Evolutionary conservation across 1,140 invertebrate species (phyloP).

Genomic region (Lordiphosa collinella): DNA sequence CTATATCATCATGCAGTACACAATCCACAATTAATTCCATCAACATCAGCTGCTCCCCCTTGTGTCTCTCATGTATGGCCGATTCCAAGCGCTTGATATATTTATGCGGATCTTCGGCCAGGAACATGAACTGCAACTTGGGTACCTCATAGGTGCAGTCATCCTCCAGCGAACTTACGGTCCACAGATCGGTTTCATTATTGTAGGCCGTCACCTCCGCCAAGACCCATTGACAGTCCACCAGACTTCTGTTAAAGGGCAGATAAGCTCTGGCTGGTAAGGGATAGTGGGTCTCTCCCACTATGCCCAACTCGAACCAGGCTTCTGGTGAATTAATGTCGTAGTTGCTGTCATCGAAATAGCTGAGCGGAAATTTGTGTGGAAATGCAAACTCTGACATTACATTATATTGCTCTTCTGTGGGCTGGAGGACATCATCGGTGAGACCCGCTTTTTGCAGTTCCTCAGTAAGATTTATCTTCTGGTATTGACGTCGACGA

Average conservation of each 20-base stretch:
- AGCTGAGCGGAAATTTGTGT: constrained; percentile 70
- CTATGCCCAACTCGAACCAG: constrained; percentile 64
- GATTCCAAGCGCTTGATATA: constrained; percentile 57
- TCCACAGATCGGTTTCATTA: constrained; percentile 43
- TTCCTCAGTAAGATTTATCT: constrained; percentile 51
- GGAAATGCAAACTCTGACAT: constrained; percentile 66
- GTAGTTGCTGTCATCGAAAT: constrained; percentile 66
- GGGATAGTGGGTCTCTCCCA: constrained; percentile 52
- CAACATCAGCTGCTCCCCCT: constrained; percentile 58
- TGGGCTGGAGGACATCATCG: constrained; percentile 53
- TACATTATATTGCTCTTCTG: constrained; percentile 61
- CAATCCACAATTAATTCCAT: constrained; percentile 75
- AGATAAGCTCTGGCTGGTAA: constrained; percentile 62
- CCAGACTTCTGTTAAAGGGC: constrained; percentile 46
- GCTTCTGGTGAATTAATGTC: constrained; percentile 58
- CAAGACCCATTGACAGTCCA: constrained; percentile 57
- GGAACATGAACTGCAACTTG: constrained; percentile 72
- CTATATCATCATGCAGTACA: constrained; percentile 63
- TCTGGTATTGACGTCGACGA: constrained; percentile 51
- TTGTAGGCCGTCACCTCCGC: constrained; percentile 51
- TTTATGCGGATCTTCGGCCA: constrained; percentile 65
- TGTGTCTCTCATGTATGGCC: constrained; percentile 54
- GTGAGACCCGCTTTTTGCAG: constrained; percentile 48
- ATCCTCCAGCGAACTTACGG: constrained; percentile 45
- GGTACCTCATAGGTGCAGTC: constrained; percentile 55